Evolutionary conservation across 2,797 vertebrate species (phyloP), one percentile per base, ranked within the genome.

Genomic region (Harpagifer antarcticus): DNA sequence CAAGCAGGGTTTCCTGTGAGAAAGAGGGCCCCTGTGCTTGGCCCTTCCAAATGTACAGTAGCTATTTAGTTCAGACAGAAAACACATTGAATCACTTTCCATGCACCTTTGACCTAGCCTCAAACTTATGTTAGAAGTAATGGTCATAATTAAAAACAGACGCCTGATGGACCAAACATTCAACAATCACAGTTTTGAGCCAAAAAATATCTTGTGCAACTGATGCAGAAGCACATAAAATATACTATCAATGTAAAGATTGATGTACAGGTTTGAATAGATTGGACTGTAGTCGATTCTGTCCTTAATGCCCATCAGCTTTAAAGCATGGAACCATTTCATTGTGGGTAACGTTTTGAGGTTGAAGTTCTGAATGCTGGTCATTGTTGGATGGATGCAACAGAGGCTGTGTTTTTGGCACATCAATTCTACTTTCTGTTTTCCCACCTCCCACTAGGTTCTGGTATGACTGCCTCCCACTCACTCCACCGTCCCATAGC

Each of bases 391-490:
- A 55, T 78, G 37, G 43, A 69, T 74, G 48, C n/a, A 78, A 69
- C 73, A 62, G 50, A 74, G 44, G 49, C 75, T 61, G 58, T 65
- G 68, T 81, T 57, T 50, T 82, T 83, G 77, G 76, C 76, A 65
- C 61, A 40, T 40, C 58, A 14, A 40, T 53, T 77, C 71, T 49
- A 70, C 73, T 81, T 74, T 78, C 23, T 55, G 48, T 82, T 72
- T 82, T 62, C 63, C 79, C 88, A 84, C 82, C 78, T 86, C 87
- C 83, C 72, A 84, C 87, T 72, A 71, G 78, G 70, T 72, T 87
- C 78, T 87, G 67, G 65, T 85, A 85, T 86, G 76, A 65, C 64
- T 74, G 47, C 83, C 69, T 86, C 88, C 83, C 72, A 89, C 89
- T 86, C 86, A 83, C 59, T 86, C 72, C 71, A 78, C 53, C 78